Base-by-base conservation (phyloP, 2,113 vertebrate species). In the Ictalurus furcatus region DNA sequence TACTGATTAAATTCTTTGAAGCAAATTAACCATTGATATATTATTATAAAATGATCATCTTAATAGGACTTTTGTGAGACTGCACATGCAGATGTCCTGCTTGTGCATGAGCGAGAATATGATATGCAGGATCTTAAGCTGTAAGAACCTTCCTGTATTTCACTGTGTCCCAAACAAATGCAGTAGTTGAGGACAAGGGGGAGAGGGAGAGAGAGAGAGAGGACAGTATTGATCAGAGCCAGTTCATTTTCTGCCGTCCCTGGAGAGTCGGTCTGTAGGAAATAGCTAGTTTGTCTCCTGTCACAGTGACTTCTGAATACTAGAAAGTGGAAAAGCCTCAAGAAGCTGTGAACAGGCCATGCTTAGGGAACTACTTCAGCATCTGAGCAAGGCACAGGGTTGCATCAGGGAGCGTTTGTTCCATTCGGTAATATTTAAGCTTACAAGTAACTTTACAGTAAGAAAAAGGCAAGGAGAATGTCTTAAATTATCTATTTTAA, bases 231-330 rank as follows among this genome's bases (percentile, higher is more conserved):
- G 95, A 96, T 95, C 92, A 58, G 84, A 88, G 91, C 90, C 93
- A 94, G 94, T 95, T 95, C 93, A 96, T 95, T 96, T 94, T 94
- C 94, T 93, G 87, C 90, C 90, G 93, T 95, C 94, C 94, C 94
- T 54, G 90, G 93, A 94, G 94, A 94, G 92, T 93, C 94, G 91
- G 91, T 93, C 91, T 88, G 90, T 92, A 94, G 94, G 95, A 95
- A 95, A 94, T 95, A 82, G 95, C 94, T 91, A 95, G 94, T 96
- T 95, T 95, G 94, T 96, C 94, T 95, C 91, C 93, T 95, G 94
- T 95, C 94, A 94, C 90, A 91, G 91, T 92, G 91, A 91, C 93
- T 93, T 93, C 93, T 92, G 81, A 92, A 93, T 90, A 93, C 93
- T 94, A 93, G 87, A 92, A 91, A 89, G 89, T 90, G 14, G 59